Percentiles rank a stretch among this genome's conserved stretches.
Evolutionary conservation across 53 echinoderm and acorn worm genomes (phyloP).

Genomic region (Crossaster papposus): DNA sequence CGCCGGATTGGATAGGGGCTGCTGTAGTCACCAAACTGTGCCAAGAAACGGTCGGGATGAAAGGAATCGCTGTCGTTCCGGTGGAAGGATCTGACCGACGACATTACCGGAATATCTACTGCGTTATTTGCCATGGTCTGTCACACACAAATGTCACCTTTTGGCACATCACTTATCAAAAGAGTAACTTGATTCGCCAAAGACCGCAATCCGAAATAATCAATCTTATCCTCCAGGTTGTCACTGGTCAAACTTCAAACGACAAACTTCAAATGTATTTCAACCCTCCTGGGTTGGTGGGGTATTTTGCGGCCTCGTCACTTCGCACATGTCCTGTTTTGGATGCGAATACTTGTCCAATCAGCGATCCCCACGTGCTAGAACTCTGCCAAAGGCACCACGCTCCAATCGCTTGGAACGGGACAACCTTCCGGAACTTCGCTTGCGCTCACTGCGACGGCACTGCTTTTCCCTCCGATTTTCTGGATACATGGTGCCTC

Average conservation of each 20-base stretch:
- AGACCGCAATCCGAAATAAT: too few species aligned
- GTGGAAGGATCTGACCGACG: background rate
- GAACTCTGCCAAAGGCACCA: background rate
- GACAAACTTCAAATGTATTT: background rate
- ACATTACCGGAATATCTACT: slow-evolving; percentile 40
- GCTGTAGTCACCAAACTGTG: slow-evolving; percentile 1
- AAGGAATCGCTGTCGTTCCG: background rate
- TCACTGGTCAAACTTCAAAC: too few species aligned
- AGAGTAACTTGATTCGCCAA: too few species aligned
- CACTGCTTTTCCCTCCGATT: too few species aligned
- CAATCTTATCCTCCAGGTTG: too few species aligned
- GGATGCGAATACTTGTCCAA: slow-evolving; percentile 4
- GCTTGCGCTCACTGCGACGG: background rate
- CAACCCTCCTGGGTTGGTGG: background rate
- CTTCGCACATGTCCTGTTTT: slow-evolving; percentile 13
- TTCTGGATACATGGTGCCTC: too few species aligned
- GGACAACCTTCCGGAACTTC: background rate
- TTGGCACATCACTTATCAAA: background rate
- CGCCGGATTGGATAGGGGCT: slow-evolving; percentile 4
- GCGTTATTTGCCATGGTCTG: slow-evolving; percentile 32
- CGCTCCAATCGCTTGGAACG: slow-evolving; percentile 2
- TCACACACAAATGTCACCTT: background rate
- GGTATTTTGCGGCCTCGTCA: background rate
- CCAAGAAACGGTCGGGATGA: background rate
- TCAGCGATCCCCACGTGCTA: background rate